Conservation (phyloP, 1,140 invertebrate genomes). For the Drosophila ananassae region DNA sequence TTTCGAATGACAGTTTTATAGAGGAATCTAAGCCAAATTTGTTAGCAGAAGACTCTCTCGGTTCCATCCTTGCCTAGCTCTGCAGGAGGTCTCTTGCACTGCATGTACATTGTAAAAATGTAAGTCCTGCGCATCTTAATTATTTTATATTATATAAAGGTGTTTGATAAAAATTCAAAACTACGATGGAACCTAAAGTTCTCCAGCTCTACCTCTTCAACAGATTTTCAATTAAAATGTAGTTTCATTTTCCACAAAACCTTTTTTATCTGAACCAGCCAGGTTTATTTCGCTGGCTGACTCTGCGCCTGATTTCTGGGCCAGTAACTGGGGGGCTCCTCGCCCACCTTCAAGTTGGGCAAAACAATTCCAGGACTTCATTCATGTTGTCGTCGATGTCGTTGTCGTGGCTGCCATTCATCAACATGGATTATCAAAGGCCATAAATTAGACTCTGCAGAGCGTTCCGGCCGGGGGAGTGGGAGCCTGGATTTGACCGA, state of each 20-base stretch:
- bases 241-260: conserved; percentile 1
- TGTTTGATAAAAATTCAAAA: no score
- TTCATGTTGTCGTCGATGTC: conserved; percentile 39
- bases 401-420: conserved; percentile 57
- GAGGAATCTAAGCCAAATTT: conserved; percentile 36
- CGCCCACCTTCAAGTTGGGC: not conserved
- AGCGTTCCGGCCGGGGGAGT: conserved; percentile 3
- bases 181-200: no score
- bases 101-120: no score
- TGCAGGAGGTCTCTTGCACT: no score
- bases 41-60: not conserved
- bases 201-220: not conserved
- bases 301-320: conserved; percentile 37
- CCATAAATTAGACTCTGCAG: conserved; percentile 72
- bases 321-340: conserved; percentile 21
- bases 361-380: conserved; percentile 49
- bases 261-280: not conserved
- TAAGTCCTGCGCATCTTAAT: no score
- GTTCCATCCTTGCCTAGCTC: no score
- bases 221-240: conserved; percentile 3
- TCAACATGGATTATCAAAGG: conserved; percentile 73
- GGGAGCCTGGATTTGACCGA: conserved; percentile 31
- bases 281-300: conserved; percentile 33
- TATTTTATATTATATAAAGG: no score
- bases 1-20: conserved; percentile 27